These are phyloP conservation scores for Leucophenga maculata DNA, from an alignment of 2,888 invertebrate species.

Conservation along the genomic window DNA sequence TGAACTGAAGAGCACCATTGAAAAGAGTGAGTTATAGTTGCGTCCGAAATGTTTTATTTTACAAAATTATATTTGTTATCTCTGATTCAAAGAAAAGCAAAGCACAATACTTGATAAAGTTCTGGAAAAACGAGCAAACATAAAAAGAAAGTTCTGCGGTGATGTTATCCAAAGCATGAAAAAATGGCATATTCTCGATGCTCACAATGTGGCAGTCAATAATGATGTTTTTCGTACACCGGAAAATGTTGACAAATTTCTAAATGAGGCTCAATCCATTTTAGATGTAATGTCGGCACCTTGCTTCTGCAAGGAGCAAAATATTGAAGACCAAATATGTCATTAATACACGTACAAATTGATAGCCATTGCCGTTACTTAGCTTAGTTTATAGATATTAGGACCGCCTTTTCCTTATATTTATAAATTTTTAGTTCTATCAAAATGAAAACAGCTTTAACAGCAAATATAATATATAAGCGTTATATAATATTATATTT, in stretches of 20 bases:
- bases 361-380: no score
- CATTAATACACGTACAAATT: no score
- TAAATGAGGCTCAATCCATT: conserved; percentile 50
- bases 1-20: not conserved
- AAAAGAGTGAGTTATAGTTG: conserved; percentile 2
- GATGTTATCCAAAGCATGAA: conserved; percentile 65
- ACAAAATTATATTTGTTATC: not conserved
- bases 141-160: conserved; percentile 48
- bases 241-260: conserved; percentile 57
- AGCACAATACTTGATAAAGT: conserved; percentile 20
- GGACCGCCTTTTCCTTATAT: no score
- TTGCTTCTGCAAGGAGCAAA: conserved; percentile 43
- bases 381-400: no score
- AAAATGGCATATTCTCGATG: conserved; percentile 58
- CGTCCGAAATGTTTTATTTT: conserved; percentile 43
- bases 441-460: no score
- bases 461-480: no score
- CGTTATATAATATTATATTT: no score
- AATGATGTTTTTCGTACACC: conserved; percentile 53
- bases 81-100: no score
- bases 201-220: conserved; percentile 45
- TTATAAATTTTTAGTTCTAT: no score
- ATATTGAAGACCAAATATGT: not conserved
- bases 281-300: conserved; percentile 34
- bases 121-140: not conserved